phyloP scores from a whole-genome alignment of 2,113 vertebrate genomes.

The Cryptoleucopteryx plumbea region DNA sequence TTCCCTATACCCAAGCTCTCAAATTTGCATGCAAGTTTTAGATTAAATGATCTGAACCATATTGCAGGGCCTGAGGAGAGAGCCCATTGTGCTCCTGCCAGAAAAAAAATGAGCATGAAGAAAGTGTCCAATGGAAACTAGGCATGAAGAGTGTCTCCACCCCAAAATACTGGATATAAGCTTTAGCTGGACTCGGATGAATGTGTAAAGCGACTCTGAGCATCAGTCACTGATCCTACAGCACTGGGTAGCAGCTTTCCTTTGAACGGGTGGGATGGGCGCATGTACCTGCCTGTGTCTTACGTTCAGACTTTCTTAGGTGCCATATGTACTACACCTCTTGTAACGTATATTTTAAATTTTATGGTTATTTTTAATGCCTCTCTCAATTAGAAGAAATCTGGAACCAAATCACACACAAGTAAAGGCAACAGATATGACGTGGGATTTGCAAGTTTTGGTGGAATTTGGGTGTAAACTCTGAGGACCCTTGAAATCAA shows the following conservation, averaged over 20 bases:
- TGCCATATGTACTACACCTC: background rate
- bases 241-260: accelerated
- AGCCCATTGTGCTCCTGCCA: background rate
- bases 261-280: background rate
- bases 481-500: background rate
- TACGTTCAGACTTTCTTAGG: accelerated
- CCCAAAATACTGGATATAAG: background rate
- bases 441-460: background rate
- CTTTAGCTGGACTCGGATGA: background rate
- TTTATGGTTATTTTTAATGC: background rate
- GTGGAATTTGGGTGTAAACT: background rate
- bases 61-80: background rate
- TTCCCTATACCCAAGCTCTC: background rate
- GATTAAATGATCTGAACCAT: background rate
- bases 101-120: background rate
- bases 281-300: accelerated
- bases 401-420: accelerated
- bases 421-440: background rate
- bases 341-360: background rate
- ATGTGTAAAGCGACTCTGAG: background rate
- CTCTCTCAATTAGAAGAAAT: background rate
- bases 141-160: background rate
- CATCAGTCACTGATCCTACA: background rate
- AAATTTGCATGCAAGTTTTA: background rate
- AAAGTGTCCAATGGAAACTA: background rate